Evolutionary conservation across 2,888 invertebrate species (phyloP).

Genomic region (Neuroscelio doddi): DNA sequence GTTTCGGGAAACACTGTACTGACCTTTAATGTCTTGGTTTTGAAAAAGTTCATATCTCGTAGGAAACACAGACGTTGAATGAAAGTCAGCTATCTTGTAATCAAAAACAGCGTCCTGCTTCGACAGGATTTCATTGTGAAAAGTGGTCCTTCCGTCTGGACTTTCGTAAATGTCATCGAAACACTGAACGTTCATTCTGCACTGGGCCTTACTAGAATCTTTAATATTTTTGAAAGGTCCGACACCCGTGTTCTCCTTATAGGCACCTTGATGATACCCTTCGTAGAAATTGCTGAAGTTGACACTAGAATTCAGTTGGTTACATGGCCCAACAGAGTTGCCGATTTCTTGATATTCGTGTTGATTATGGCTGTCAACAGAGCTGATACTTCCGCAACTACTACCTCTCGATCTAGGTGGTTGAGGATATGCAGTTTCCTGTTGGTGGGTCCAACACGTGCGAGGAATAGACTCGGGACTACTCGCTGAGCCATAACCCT

Average conservation of each 20-base stretch:
- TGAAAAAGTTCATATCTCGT: conserved; percentile 47
- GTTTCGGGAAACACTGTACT: conserved; percentile 47
- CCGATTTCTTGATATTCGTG: conserved; percentile 58
- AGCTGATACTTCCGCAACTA: conserved; percentile 65
- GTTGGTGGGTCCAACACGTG: conserved; percentile 52
- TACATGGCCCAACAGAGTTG: conserved; percentile 21
- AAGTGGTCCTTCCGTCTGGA: conserved; percentile 23
- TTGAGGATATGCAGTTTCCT: conserved; percentile 60
- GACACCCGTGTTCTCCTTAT: conserved; percentile 37
- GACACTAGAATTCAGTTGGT: conserved; percentile 41
- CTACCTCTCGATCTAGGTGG: conserved; percentile 65
- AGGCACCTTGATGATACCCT: conserved; percentile 59
- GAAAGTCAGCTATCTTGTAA: conserved; percentile 20
- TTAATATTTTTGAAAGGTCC: conserved; percentile 42
- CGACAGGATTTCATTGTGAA: conserved; percentile 12
- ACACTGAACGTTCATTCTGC: conserved; percentile 52
- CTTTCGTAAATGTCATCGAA: conserved; percentile 51
- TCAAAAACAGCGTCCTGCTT: conserved; percentile 28
- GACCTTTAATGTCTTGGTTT: conserved; percentile 46
- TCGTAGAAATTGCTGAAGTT: conserved; percentile 63
- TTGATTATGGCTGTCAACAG: conserved; percentile 61
- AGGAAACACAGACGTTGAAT: conserved; percentile 19
- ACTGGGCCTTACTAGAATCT: conserved; percentile 49
- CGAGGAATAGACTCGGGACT: conserved; percentile 66
- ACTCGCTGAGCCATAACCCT: conserved; percentile 67